phyloP scores from a whole-genome alignment of 2,113 vertebrate species.

The Peromyscus polionotus region DNA sequence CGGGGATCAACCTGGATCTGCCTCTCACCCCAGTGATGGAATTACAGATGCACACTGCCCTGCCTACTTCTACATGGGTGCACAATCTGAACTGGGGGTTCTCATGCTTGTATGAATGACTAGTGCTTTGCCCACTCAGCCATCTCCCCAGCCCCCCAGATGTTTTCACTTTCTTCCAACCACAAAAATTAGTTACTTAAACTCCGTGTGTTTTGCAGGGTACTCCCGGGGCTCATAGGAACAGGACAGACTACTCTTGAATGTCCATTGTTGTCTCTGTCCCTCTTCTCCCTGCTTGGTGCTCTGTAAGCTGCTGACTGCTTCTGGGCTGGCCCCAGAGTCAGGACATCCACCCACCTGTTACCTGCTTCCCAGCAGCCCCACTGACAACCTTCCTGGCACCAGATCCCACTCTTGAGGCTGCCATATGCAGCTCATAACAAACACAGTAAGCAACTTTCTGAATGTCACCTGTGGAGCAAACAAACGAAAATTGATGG shows the following conservation, averaged over 20 bases:
- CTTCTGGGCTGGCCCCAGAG: background rate
- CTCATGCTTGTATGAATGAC: no score
- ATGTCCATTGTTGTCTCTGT: background rate
- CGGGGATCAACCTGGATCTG: background rate
- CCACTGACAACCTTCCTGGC: background rate
- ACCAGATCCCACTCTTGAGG: conserved; percentile 8
- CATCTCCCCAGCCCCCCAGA: background rate
- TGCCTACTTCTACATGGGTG: background rate
- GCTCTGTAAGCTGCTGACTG: background rate
- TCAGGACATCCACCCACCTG: background rate
- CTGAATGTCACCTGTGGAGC: conserved; percentile 40
- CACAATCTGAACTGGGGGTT: background rate
- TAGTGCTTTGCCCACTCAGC: background rate
- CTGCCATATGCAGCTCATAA: conserved; percentile 4
- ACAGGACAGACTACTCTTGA: background rate
- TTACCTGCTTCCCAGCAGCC: background rate
- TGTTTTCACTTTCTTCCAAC: background rate
- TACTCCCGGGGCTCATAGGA: background rate
- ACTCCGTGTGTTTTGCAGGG: background rate
- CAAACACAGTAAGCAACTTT: conserved; percentile 37
- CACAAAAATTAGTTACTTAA: background rate
- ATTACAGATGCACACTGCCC: background rate
- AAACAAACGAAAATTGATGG: conserved; percentile 40
- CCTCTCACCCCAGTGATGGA: background rate
- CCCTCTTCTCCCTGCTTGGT: background rate